Evolutionary conservation across 2,888 invertebrate species (phyloP), one percentile per base, ranked within the genome.

Genomic region (Choreutis nemorana): DNA sequence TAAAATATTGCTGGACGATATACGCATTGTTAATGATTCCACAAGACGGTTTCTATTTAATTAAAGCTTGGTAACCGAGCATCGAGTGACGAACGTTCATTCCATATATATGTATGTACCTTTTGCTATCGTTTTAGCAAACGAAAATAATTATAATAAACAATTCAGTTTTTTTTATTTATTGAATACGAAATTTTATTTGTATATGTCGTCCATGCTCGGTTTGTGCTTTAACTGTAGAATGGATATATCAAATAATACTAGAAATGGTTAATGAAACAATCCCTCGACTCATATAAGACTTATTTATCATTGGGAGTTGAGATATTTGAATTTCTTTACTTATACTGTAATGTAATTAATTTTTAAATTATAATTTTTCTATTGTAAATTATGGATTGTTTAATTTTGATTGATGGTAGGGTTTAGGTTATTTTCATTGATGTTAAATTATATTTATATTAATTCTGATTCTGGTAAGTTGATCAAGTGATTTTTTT

Each of bases 351-450:
- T 72, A 39, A 33, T 41, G 37, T 41, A 77, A 78, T 77, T 75
- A 75, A 72, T 70, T 78, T 73, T 75, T 77, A 75, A 77, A 78
- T 77, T 78, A 78, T 78, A 78, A 72, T 77, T 77, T 75, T 78
- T 77, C 66, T 75, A 75, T 73, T 75, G 55, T 68, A 73, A 52
- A 50, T n/a, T n/a, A n/a, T 40, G 48, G 49, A 55, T 56, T 54
- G 55, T 66, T 67, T 59, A 43, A 52, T 55, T 58, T 57, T 41
- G 26, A 23, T 23, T 11, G 7, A 24, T 28, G 22, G 26, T 24
- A 24, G 28, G 30, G 38, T 25, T 16, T 26, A 29, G 30, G 38
- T 25, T 16, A 20, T 27, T 6, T 27, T 16, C 3, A 3, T 27
- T 8, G 9, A 14, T 16, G 10, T 23, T 6, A 6, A 6, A 6